Conservation (phyloP, 1,140 invertebrate genomes). For the Sipha flava region DNA sequence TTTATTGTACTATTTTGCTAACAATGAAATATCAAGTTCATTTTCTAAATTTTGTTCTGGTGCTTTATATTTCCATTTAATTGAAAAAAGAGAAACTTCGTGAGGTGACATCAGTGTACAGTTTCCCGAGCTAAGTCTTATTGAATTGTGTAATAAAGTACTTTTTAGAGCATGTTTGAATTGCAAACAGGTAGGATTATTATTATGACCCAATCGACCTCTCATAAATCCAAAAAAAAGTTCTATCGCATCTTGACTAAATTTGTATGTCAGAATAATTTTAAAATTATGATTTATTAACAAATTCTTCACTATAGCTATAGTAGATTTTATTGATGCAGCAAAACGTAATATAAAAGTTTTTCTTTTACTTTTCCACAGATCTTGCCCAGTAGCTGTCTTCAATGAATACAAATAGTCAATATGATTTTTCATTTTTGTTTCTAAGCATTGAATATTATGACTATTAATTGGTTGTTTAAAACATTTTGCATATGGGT, state of each 20-base stretch:
- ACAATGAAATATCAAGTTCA: background rate
- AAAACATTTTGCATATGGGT: background rate
- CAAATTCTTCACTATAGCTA: background rate
- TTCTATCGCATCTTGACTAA: background rate
- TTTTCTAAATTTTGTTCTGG: background rate
- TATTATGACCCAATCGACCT: background rate
- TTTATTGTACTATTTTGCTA: background rate
- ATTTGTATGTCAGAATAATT: slow-evolving; percentile 1
- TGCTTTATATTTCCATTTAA: slow-evolving; percentile 2
- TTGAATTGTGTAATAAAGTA: background rate
- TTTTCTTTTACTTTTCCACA: background rate
- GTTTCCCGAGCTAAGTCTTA: background rate
- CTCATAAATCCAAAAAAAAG: background rate
- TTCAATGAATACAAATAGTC: background rate
- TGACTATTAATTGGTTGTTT: background rate
- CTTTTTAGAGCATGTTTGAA: background rate
- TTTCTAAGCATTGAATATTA: background rate
- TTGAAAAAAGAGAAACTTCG: background rate
- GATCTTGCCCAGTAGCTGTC: background rate
- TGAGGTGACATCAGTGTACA: background rate
- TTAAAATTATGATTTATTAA: background rate
- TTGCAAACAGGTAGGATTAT: background rate
- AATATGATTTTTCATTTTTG: background rate
- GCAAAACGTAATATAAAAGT: background rate
- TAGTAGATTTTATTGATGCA: background rate